These are phyloP conservation scores for Brachyptera putata DNA, from an alignment of 2,888 invertebrate species.

Conservation along the genomic window DNA sequence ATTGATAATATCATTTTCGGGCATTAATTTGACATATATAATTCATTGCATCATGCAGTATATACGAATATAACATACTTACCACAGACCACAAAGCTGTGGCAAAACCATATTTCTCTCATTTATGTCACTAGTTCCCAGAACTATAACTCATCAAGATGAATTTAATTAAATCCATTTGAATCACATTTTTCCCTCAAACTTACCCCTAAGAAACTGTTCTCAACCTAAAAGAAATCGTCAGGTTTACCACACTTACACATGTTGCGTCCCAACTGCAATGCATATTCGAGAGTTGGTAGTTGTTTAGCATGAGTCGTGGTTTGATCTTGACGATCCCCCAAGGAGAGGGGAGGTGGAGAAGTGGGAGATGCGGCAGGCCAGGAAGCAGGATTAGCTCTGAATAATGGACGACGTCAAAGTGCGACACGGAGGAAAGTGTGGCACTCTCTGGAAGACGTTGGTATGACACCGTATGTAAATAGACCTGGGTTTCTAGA, in stretches of 20 bases:
- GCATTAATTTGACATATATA: no score
- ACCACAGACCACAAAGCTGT: no score
- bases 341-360: not conserved
- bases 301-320: constrained; percentile 2
- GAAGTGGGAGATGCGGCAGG: not conserved
- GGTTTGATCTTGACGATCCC: constrained; percentile 15
- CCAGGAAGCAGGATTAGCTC: constrained; percentile 19
- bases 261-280: not conserved
- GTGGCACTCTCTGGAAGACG: not conserved
- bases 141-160: no score
- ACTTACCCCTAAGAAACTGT: no score
- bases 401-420: constrained; percentile 15
- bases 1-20: no score
- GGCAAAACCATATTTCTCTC: no score
- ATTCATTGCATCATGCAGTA: no score
- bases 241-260: not conserved
- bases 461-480: not conserved
- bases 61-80: no score
- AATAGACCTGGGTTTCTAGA: not conserved
- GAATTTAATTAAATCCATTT: no score
- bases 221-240: not conserved
- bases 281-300: constrained; percentile 6
- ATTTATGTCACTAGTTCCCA: no score
- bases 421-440: constrained; percentile 6
- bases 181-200: no score